These are phyloP conservation scores for Chironomus riparius DNA, from an alignment of 2,888 invertebrate genomes.

Conservation along the genomic window DNA sequence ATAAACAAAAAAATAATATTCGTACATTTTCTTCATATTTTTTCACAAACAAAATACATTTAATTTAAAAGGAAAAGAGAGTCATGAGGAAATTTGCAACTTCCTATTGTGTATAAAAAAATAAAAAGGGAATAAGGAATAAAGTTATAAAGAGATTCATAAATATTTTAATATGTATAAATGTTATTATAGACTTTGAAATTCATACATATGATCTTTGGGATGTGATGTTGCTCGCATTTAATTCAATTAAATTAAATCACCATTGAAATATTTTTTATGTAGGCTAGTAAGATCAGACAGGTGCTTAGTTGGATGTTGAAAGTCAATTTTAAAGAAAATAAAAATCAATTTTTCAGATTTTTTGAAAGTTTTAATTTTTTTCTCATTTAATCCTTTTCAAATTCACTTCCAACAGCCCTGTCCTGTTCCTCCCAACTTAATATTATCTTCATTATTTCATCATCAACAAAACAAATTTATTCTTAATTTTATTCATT, in stretches of 20 bases:
- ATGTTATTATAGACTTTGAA: background rate
- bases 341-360: too few relatives aligned
- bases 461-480: background rate
- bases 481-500: background rate
- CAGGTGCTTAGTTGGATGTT: too few relatives aligned
- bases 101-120: background rate
- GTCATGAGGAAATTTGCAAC: background rate
- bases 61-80: too few relatives aligned
- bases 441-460: too few relatives aligned
- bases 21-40: background rate
- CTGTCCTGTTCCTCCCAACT: too few relatives aligned
- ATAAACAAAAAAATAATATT: background rate
- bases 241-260: background rate
- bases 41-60: background rate
- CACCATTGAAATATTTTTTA: too few relatives aligned
- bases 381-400: background rate
- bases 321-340: too few relatives aligned
- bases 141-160: background rate
- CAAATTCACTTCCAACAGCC: too few relatives aligned
- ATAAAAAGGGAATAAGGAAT: background rate
- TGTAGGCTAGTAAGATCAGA: too few relatives aligned
- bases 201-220: background rate
- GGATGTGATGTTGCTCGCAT: background rate
- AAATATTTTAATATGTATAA: background rate
- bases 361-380: too few relatives aligned